Evolutionary conservation across 2,888 invertebrate species (phyloP), one percentile per base, ranked within the genome.

Genomic region (Mystacides longicornis): DNA sequence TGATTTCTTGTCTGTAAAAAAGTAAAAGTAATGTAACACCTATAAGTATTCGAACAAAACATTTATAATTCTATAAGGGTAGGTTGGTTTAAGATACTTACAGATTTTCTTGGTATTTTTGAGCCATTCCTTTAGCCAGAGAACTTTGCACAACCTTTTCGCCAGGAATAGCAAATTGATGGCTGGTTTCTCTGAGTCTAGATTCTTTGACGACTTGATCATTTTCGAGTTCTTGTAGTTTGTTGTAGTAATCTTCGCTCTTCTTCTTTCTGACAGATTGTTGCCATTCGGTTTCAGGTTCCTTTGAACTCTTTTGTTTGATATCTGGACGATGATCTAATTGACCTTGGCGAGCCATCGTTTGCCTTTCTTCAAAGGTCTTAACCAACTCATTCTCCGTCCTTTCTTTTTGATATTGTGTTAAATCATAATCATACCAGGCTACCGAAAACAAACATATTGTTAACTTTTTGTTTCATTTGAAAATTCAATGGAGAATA

Each of bases 351-450:
- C 89, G 85, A 63, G 84, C 81, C 65, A 84, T 72, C 49, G 79
- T 79, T 66, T 85, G 85, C 62, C 91, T 83, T 70, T 93, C 93
- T 67, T 92, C 92, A 69, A 93, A 93, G 49, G 89, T 85, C 70
- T 86, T 85, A 70, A 91, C 91, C 65, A 93, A 77, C 73, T 94
- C 93, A 54, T 87, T 89, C 65, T 87, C 89, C 70, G 82, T 77
- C 63, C 92, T 86, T 65, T 87, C 87, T 69, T 82, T 80, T 73
- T 93, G 93, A 73, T 91, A 93, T 69, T 85, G 84, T 63, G 86
- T 80, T 69, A 91, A 82, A 71, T 90, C 93, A 68, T 83, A 81
- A 77, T 94, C 93, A 78, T 94, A 94, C 93, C 93, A 94, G 66
- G 93, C 93, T 89, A 72, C 45, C 31, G 50, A 33, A 59, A 60